Evolutionary conservation across 2,113 vertebrate species (phyloP).

Genomic region (Limanda limanda): DNA sequence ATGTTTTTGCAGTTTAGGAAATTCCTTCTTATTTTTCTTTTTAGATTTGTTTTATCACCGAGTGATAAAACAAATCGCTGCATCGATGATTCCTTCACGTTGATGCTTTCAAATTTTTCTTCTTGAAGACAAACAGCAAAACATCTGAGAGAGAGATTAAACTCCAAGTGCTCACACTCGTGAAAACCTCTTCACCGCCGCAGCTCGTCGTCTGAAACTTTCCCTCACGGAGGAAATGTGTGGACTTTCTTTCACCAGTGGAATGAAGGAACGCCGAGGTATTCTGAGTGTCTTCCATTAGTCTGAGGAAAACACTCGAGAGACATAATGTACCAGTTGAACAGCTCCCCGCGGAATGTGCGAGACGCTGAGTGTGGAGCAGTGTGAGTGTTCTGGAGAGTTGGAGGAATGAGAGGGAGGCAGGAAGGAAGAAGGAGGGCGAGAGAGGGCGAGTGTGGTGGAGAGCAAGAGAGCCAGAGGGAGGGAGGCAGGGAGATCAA

Average conservation of each 20-base stretch:
- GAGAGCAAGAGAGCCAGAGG: neutral
- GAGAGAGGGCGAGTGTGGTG: neutral
- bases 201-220: constrained; percentile 53
- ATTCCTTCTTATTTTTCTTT: no score
- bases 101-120: neutral
- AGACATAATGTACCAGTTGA: constrained; percentile 73
- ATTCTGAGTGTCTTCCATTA: constrained; percentile 78
- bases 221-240: constrained; percentile 57
- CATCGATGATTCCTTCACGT: neutral
- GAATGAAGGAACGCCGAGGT: constrained; percentile 67
- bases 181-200: constrained; percentile 29
- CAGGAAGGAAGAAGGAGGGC: neutral
- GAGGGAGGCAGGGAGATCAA: neutral
- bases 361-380: constrained; percentile 50
- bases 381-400: constrained; percentile 54
- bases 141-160: constrained; percentile 24
- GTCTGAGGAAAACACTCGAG: constrained; percentile 70
- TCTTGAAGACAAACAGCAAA: neutral
- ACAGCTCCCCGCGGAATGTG: constrained; percentile 66
- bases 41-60: no score
- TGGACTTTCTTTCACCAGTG: constrained; percentile 45
- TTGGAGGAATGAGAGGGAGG: constrained; percentile 23
- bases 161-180: constrained; percentile 28
- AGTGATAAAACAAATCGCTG: neutral
- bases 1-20: no score